Evolutionary conservation across 2,797 vertebrate genomes (phyloP).

Genomic region (Valencia hispanica): DNA sequence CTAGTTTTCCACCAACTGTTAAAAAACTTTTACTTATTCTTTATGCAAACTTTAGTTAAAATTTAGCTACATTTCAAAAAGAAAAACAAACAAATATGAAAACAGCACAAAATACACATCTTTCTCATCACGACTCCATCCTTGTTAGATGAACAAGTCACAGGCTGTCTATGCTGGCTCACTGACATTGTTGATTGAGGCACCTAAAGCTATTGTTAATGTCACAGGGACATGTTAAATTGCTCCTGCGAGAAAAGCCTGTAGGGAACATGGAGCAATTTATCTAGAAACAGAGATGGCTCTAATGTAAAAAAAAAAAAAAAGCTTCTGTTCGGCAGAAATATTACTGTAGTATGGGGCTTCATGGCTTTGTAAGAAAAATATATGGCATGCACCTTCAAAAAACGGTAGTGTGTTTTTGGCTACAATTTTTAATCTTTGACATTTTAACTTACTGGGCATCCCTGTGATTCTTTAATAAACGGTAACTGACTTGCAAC

Average conservation of each 20-base stretch:
- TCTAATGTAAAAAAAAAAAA: neutral
- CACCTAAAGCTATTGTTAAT: slow-evolving; percentile 9
- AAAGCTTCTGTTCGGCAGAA: neutral
- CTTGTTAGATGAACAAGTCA: slow-evolving; percentile 6
- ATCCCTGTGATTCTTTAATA: neutral
- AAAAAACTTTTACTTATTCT: neutral
- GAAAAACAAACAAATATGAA: neutral
- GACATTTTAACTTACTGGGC: neutral
- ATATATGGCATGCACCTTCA: neutral
- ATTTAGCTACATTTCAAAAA: neutral
- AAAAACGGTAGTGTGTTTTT: neutral
- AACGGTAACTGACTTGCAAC: neutral
- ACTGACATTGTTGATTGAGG: neutral
- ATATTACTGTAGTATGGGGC: neutral
- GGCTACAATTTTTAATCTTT: neutral
- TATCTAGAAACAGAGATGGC: slow-evolving; percentile 4
- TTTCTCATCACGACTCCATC: neutral
- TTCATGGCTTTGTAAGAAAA: neutral
- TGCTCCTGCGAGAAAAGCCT: neutral
- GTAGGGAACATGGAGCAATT: neutral
- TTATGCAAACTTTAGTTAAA: neutral
- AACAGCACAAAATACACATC: neutral
- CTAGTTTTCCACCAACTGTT: neutral
- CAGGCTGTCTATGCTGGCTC: neutral
- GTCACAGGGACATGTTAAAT: slow-evolving; percentile 15